phyloP scores from a whole-genome alignment of 2,113 vertebrate species.

The Zootoca vivipara region DNA sequence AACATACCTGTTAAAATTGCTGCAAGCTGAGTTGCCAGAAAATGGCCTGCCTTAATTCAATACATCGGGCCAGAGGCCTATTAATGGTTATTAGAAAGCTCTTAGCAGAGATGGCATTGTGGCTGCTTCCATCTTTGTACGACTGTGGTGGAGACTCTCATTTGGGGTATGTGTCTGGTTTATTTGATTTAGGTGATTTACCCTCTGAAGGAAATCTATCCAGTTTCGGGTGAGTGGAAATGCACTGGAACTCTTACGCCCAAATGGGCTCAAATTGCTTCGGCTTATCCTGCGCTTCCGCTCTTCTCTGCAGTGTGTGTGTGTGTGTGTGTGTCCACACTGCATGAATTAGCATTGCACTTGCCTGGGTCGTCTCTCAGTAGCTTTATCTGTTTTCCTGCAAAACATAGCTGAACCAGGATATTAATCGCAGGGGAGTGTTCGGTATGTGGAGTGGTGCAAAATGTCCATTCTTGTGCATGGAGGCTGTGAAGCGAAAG shows the following conservation, averaged over 20 bases:
- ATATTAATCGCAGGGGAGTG: neutral
- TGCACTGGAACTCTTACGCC: constrained; percentile 20
- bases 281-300: neutral
- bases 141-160: constrained; percentile 1
- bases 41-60: neutral
- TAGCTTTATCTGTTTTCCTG: neutral
- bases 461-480: neutral
- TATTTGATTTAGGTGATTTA: constrained; percentile 88
- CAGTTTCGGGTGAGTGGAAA: constrained; percentile 83
- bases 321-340: neutral
- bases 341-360: neutral
- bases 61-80: neutral
- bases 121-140: neutral
- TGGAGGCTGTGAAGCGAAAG: neutral
- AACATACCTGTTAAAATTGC: neutral
- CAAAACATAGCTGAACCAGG: neutral
- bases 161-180: constrained; percentile 31
- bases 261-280: neutral
- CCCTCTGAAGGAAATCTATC: constrained; percentile 93
- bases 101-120: neutral
- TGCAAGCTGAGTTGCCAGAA: neutral
- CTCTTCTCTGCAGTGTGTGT: neutral
- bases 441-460: neutral
- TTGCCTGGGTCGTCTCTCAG: neutral
- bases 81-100: neutral